A percentile compares a stretch with the other conserved stretches of the same genome.
Conservation (phyloP, 2,113 vertebrate species). For the Eptatretus burgeri region DNA sequence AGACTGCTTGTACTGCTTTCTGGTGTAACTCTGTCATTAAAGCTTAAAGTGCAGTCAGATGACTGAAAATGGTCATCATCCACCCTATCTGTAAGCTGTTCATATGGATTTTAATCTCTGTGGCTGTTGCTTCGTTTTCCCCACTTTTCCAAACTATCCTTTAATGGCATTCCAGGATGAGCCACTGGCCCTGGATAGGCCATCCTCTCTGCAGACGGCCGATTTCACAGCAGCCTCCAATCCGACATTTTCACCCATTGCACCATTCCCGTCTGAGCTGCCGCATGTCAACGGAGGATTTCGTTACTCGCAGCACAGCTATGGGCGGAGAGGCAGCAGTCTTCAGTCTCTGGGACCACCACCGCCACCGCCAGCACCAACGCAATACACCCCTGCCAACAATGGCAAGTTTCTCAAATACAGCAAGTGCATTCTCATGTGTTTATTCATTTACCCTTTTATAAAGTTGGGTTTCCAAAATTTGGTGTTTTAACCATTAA, state of each 20-base stretch:
- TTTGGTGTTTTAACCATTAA: no score
- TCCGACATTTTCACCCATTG: not conserved
- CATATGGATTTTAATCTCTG: no score
- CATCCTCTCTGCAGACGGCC: conserved; percentile 3
- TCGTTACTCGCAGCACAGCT: conserved; percentile 5
- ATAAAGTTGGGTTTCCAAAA: no score
- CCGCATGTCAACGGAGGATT: not conserved
- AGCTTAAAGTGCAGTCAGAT: no score
- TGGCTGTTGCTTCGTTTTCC: no score
- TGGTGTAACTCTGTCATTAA: no score
- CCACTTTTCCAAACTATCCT: no score
- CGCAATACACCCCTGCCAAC: not conserved
- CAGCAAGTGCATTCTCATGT: no score
- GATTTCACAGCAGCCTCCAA: not conserved
- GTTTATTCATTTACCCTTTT: no score
- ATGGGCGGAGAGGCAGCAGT: not conserved
- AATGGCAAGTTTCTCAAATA: not conserved
- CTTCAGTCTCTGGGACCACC: not conserved
- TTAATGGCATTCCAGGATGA: not conserved
- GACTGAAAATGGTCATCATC: no score
- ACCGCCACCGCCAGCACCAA: not conserved
- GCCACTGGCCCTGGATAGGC: conserved; percentile 1
- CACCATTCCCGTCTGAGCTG: not conserved
- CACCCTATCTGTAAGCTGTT: no score
- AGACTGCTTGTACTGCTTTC: no score